Conservation (phyloP, 2,113 vertebrate genomes). For the Alethe castanea region DNA sequence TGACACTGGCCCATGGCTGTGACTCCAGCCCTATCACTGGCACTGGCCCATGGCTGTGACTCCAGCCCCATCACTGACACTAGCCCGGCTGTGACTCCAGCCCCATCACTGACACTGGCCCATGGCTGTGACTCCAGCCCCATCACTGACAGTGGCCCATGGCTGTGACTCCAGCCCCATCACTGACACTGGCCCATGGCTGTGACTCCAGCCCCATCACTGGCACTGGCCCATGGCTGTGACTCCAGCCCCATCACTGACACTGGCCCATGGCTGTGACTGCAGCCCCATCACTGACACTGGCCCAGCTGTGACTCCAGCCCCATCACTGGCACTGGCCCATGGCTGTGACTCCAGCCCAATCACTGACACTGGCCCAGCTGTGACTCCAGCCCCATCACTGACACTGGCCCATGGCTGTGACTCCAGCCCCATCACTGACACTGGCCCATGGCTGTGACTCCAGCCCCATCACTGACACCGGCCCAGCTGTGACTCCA, state of each 20-base stretch:
- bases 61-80: neutral
- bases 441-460: fast-evolving
- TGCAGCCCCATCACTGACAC: too few species aligned
- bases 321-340: neutral
- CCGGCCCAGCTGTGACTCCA: neutral
- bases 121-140: fast-evolving
- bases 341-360: too few species aligned
- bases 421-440: fast-evolving
- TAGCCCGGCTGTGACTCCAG: neutral
- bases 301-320: neutral
- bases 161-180: too few species aligned
- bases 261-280: neutral
- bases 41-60: neutral
- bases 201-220: fast-evolving
- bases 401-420: fast-evolving
- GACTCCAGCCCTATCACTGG: neutral
- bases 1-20: fast-evolving
- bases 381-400: neutral
- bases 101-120: too few species aligned
- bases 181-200: neutral
- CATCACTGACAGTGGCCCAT: neutral
- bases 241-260: neutral
- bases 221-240: neutral
- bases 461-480: neutral
- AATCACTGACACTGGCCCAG: neutral